Evolutionary conservation across 2,113 vertebrate species (phyloP), one percentile per base, ranked within the genome.

Genomic region (Lophotis ruficrista): DNA sequence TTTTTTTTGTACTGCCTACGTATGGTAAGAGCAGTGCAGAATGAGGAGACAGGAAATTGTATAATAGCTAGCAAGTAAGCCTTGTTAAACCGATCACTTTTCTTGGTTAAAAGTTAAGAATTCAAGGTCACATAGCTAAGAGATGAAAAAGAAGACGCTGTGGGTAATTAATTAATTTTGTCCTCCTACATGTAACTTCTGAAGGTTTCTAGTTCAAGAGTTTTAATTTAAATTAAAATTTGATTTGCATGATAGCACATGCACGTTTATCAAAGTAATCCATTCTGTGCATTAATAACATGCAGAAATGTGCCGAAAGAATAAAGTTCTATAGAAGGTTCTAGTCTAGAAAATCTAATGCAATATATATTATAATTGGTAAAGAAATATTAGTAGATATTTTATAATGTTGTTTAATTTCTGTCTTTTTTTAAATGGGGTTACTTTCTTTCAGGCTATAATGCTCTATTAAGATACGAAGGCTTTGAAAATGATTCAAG

Each of bases 401-500:
- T 87, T 90, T 62, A 50, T 57, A 41, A 9, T 70, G 21, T 35
- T 78, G 7, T 53, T 85, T 45, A 28, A 9, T 38, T 78, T 23
- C 38, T 22, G 12, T 16, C 5, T 45, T 75, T 48, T 83, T 62
- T 65, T 25, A 6, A 43, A 45, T 57, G 60, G 35, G 7, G 69
- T 77, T 95, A 53, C 53, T 97, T 72, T 91, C 68, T 93, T 97
- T 66, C 96, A 99, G 99, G 99, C 96, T 99, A 99, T 94, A 99
- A 99, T 97, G 99, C 99, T 90, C 98, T 99, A 84, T 98, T 99
- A 89, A 98, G 99, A 94, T 99, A 99, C 4, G 99, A 99, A 98
- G 99, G 99, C 97, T 99, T 99, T 97, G 99, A 99, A 97, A 99
- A 97, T 54, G 99, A 99, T 97, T 98, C 97, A 95, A 99, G 98